Base-by-base conservation (phyloP, 1,140 invertebrate species). In the Tigriopus japonicus region DNA sequence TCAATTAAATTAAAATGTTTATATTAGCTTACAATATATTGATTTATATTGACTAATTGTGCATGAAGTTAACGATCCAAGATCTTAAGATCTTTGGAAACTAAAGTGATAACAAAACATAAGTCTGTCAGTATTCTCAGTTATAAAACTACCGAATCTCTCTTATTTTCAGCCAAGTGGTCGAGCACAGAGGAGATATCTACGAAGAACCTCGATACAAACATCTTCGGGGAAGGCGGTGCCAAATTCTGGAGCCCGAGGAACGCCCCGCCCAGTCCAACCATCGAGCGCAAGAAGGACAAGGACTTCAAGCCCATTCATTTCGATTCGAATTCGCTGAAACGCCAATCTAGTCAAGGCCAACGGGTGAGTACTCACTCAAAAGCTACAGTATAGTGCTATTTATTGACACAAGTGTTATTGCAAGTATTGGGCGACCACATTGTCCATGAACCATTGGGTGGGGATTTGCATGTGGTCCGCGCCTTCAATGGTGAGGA, bases 391-490 rank as follows among this genome's bases (percentile, higher is more conserved):
- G n/a, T n/a, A n/a, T n/a, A n/a, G n/a, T n/a, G n/a, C n/a, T n/a
- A n/a, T n/a, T n/a, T n/a, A n/a, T n/a, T n/a, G n/a, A n/a, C n/a
- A n/a, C n/a, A n/a, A n/a, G n/a, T n/a, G n/a, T n/a, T 35, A 35
- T 35, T 35, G 28, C 28, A 49, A 49, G 45, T 5, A 49, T 2
- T 15, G 3, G n/a, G n/a, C n/a, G 5, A 49, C 21, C n/a, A 49
- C 21, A 15, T 49, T 21, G 45, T 49, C 45, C n/a, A 49, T 49
- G n/a, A 49, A 21, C 45, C 45, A 49, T 49, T 49, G 45, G 45
- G 45, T 49, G 45, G 80, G 77, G 69, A 98, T 88, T 67, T 84
- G 79, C 6, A 98, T 74, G 74, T 98, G 95, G 73, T 97, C 82
- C 3, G 28, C 3, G 0, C 83, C 86, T 54, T 81, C 75, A 0